These are phyloP conservation scores for Gymnoscopelus microlampas DNA, from an alignment of 2,797 vertebrate species.

Conservation along the genomic window DNA sequence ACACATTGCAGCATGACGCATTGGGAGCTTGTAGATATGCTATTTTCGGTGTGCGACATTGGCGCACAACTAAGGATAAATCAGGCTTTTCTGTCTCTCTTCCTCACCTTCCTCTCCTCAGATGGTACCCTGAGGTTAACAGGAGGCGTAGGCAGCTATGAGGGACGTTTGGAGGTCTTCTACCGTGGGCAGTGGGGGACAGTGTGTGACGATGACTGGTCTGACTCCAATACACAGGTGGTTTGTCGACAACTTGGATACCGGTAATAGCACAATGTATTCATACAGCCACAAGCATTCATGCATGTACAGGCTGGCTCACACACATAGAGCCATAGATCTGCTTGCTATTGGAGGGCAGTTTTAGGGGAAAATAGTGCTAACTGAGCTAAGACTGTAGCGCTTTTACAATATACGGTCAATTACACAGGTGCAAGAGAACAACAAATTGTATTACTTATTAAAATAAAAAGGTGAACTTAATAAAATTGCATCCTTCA, in stretches of 20 bases:
- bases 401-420: no score
- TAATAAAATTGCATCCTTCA: no score
- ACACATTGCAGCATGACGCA: no score
- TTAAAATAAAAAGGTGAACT: no score
- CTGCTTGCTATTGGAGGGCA: no score
- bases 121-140: constrained; percentile 88
- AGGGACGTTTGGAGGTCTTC: constrained; percentile 92
- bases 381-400: no score
- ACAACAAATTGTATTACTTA: no score
- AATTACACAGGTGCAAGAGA: no score
- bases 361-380: no score
- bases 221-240: constrained; percentile 88
- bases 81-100: neutral
- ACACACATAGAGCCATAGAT: neutral
- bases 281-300: neutral
- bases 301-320: neutral
- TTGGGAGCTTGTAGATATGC: no score
- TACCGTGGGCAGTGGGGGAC: constrained; percentile 92
- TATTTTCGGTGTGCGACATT: no score
- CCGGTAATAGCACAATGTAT: constrained; percentile 79
- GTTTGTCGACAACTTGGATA: constrained; percentile 94
- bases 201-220: constrained; percentile 93
- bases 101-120: constrained; percentile 52
- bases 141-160: constrained; percentile 81
- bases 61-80: no score